Evolutionary conservation across 2,797 vertebrate species (phyloP).

Genomic region (Diceros bicornis): DNA sequence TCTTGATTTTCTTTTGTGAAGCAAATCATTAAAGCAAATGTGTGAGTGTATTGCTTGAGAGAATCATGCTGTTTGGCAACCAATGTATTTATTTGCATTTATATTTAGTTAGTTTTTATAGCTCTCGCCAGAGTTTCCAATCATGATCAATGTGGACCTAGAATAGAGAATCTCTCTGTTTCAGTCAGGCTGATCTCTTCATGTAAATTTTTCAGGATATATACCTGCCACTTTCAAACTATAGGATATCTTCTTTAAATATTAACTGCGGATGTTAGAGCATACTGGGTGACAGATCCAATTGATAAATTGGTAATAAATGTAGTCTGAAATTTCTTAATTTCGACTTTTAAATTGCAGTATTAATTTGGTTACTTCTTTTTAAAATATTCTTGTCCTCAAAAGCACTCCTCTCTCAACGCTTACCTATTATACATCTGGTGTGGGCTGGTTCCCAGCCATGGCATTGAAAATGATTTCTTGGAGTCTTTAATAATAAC

Average conservation of each 20-base stretch:
- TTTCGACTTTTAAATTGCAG: conserved; percentile 29
- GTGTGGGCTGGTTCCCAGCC: neutral
- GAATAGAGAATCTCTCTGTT: neutral
- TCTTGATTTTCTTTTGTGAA: neutral
- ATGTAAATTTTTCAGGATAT: neutral
- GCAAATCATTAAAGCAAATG: neutral
- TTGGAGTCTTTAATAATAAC: neutral
- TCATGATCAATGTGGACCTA: neutral
- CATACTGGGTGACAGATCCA: neutral
- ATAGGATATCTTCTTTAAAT: neutral
- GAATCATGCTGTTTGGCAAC: neutral
- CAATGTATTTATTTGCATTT: neutral
- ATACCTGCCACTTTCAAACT: neutral
- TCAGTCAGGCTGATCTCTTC: neutral
- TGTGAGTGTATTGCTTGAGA: neutral
- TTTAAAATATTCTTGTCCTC: neutral
- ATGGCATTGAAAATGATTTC: neutral
- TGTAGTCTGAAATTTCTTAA: neutral
- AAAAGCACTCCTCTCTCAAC: neutral
- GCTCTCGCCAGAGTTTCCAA: neutral
- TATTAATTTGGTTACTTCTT: neutral
- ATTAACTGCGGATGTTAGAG: neutral
- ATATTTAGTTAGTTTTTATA: neutral
- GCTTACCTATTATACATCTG: neutral
- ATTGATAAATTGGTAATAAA: neutral